phyloP scores from a whole-genome alignment of 1,140 invertebrate species.

The Daktulosphaira vitifoliae region DNA sequence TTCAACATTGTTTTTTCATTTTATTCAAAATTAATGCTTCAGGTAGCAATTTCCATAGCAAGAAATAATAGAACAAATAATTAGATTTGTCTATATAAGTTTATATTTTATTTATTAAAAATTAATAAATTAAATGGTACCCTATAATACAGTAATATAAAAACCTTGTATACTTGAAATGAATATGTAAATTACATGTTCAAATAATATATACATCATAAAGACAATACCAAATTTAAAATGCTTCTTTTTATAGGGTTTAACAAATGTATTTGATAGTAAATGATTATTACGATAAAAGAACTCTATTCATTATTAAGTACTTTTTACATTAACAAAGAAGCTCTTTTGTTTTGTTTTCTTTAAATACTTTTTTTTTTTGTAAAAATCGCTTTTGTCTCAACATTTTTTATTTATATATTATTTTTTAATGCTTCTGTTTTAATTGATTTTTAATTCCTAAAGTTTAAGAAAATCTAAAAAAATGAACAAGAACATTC shows the following conservation, averaged over 20 bases:
- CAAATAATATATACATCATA: no score
- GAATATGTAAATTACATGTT: background rate
- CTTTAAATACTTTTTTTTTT: slow-evolving; percentile 4
- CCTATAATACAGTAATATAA: no score
- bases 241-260: slow-evolving; percentile 8
- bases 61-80: no score
- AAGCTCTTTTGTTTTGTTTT: slow-evolving; percentile 22
- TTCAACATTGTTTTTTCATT: no score
- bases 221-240: background rate
- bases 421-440: background rate
- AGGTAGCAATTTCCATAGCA: no score
- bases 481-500: no score
- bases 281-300: slow-evolving; percentile 30
- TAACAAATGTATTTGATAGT: slow-evolving; percentile 12
- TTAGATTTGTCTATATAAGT: no score
- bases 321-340: slow-evolving; percentile 23
- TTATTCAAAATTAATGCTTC: no score
- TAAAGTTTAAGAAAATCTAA: background rate
- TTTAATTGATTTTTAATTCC: slow-evolving; percentile 28
- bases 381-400: slow-evolving; percentile 22
- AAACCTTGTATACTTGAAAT: background rate
- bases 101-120: no score
- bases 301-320: slow-evolving; percentile 17
- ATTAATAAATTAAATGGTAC: no score
- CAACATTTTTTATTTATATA: slow-evolving; percentile 5